Percentiles rank a stretch among this genome's conserved stretches.
These are phyloP conservation scores for Macquaria australasica DNA, from an alignment of 2,113 vertebrate genomes.

Conservation along the genomic window DNA sequence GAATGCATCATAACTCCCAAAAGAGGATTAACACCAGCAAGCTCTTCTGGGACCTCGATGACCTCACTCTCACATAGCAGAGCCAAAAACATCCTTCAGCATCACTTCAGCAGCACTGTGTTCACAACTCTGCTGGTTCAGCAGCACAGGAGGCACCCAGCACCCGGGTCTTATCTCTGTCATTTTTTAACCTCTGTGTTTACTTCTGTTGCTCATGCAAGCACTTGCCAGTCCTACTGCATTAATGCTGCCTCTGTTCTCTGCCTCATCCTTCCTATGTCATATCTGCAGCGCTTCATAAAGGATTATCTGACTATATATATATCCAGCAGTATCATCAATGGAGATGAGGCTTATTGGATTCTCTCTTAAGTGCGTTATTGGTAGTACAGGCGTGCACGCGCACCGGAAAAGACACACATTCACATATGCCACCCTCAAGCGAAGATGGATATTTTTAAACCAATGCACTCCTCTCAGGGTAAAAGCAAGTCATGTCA, in stretches of 20 bases:
- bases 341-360: conserved; percentile 74
- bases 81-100: conserved; percentile 67
- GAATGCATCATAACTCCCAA: conserved; percentile 81
- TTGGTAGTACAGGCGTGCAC: neutral
- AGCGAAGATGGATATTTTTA: conserved; percentile 66
- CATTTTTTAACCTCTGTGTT: conserved; percentile 50
- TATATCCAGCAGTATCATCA: conserved; percentile 75
- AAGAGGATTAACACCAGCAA: conserved; percentile 82
- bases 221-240: conserved; percentile 16
- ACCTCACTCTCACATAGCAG: conserved; percentile 73
- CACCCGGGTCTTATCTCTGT: conserved; percentile 19
- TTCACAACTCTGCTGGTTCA: conserved; percentile 52
- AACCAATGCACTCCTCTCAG: conserved; percentile 27
- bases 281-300: conserved; percentile 72
- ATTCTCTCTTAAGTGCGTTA: conserved; percentile 50
- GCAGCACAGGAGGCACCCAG: conserved; percentile 19
- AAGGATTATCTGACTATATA: conserved; percentile 81
- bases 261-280: conserved; percentile 58
- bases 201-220: conserved; percentile 13
- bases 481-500: conserved; percentile 48
- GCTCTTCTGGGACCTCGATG: conserved; percentile 73
- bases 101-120: conserved; percentile 54
- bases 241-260: conserved; percentile 27
- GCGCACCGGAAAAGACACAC: conserved; percentile 9
- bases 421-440: conserved; percentile 39